These are phyloP conservation scores for Porphyrio hochstetteri DNA, from an alignment of 2,113 vertebrate species.

Conservation along the genomic window DNA sequence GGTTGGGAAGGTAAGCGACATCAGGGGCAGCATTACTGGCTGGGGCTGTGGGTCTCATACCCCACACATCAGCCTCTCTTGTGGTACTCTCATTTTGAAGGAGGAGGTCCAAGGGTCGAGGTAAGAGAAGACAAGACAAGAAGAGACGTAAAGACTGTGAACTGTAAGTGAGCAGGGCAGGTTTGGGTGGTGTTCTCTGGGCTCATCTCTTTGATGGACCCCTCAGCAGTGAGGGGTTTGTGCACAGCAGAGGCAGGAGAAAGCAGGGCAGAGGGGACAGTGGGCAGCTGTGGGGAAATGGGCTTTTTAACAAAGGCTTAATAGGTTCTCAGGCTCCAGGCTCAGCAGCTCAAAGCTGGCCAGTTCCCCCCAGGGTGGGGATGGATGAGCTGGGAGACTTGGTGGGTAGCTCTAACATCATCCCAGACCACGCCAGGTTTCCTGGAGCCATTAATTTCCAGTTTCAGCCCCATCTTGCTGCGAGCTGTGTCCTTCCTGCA, in stretches of 20 bases:
- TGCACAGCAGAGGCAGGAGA: neutral
- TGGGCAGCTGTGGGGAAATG: neutral
- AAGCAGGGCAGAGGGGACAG: neutral
- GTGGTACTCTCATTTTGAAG: constrained; percentile 71
- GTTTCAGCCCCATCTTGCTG: neutral
- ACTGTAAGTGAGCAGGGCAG: constrained; percentile 70
- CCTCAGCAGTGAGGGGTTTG: neutral
- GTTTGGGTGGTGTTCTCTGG: neutral
- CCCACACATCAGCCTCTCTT: neutral
- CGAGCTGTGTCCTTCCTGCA: neutral
- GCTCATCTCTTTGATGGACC: too few relatives aligned
- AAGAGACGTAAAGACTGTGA: constrained; percentile 76
- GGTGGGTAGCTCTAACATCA: neutral
- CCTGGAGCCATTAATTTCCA: neutral
- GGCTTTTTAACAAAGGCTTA: neutral
- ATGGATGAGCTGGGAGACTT: neutral
- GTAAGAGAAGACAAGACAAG: constrained; percentile 78
- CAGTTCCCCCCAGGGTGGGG: neutral
- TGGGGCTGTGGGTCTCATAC: neutral
- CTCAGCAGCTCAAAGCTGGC: neutral
- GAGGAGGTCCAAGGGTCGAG: constrained; percentile 74
- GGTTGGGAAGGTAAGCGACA: constrained; percentile 70
- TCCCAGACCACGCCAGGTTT: neutral
- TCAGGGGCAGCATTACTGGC: neutral
- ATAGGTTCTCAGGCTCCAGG: neutral